These are phyloP conservation scores for Parambassis ranga DNA, from an alignment of 2,797 vertebrate species.

Conservation along the genomic window DNA sequence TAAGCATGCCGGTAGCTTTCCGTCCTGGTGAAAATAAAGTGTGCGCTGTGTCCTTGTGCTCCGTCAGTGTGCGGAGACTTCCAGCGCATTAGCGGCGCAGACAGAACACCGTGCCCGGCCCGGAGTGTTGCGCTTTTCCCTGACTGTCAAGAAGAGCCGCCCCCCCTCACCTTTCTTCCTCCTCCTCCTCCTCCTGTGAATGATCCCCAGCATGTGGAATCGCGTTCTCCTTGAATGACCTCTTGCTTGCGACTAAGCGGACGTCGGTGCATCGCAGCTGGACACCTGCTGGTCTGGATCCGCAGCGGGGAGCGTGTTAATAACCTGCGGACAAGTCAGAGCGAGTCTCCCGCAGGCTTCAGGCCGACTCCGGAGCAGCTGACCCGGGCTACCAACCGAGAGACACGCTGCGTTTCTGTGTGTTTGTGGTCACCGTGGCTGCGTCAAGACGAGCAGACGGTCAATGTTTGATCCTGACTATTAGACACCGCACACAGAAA, in stretches of 20 bases:
- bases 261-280: background rate
- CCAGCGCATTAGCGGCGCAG: background rate
- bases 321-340: background rate
- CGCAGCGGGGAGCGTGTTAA: background rate
- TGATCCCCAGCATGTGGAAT: constrained; percentile 37
- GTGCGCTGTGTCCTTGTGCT: constrained; percentile 46
- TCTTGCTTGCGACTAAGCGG: constrained; percentile 11
- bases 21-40: constrained; percentile 32
- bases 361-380: constrained; percentile 45
- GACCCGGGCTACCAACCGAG: constrained; percentile 19
- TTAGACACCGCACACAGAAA: background rate
- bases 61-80: background rate
- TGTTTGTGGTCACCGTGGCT: constrained; percentile 19
- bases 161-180: background rate
- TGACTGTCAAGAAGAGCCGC: constrained; percentile 6
- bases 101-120: background rate
- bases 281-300: constrained; percentile 39
- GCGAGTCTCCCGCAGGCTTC: constrained; percentile 13
- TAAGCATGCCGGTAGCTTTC: background rate
- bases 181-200: background rate
- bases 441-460: constrained; percentile 31
- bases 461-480: background rate
- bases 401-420: constrained; percentile 6
- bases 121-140: constrained; percentile 3
- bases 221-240: constrained; percentile 77